phyloP scores from a whole-genome alignment of 2,888 invertebrate species.

The Sesamia inferens region DNA sequence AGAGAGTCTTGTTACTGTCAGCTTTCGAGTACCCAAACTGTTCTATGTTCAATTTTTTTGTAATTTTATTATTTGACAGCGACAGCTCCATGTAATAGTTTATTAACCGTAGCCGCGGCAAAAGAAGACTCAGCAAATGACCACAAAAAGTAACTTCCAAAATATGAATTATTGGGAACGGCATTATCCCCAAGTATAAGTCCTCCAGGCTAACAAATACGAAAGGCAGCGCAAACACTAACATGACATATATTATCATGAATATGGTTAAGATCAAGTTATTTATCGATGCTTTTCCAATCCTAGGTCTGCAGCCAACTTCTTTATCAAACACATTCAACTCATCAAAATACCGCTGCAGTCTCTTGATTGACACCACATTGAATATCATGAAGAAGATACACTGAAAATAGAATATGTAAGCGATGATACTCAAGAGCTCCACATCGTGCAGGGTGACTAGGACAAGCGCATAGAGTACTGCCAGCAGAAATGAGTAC shows the following conservation, averaged over 20 bases:
- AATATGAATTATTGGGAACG: slow-evolving; percentile 63
- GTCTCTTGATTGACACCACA: slow-evolving; percentile 65
- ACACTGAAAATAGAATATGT: slow-evolving; percentile 53
- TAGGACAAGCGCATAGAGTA: slow-evolving; percentile 9
- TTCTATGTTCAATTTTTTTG: slow-evolving; percentile 59
- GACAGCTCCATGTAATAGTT: slow-evolving; percentile 74
- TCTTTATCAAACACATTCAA: slow-evolving; percentile 73
- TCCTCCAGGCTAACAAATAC: slow-evolving; percentile 25
- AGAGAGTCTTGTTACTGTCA: slow-evolving; percentile 60
- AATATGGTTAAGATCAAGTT: slow-evolving; percentile 63
- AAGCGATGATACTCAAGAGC: slow-evolving; percentile 35
- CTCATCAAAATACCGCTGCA: slow-evolving; percentile 69
- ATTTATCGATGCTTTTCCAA: slow-evolving; percentile 63
- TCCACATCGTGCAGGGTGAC: slow-evolving; percentile 11
- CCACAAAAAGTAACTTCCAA: slow-evolving; percentile 75
- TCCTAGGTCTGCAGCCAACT: slow-evolving; percentile 70
- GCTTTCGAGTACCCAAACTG: slow-evolving; percentile 61
- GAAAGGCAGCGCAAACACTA: slow-evolving; percentile 49
- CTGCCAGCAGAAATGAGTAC: slow-evolving; percentile 56
- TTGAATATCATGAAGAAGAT: slow-evolving; percentile 63
- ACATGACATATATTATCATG: slow-evolving; percentile 54
- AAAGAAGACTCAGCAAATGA: slow-evolving; percentile 74
- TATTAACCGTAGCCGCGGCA: slow-evolving; percentile 74
- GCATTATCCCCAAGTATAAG: slow-evolving; percentile 48
- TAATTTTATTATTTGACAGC: slow-evolving; percentile 57